Evolutionary conservation across 1,140 invertebrate genomes (phyloP).

Genomic region (Hyles euphorbiae): DNA sequence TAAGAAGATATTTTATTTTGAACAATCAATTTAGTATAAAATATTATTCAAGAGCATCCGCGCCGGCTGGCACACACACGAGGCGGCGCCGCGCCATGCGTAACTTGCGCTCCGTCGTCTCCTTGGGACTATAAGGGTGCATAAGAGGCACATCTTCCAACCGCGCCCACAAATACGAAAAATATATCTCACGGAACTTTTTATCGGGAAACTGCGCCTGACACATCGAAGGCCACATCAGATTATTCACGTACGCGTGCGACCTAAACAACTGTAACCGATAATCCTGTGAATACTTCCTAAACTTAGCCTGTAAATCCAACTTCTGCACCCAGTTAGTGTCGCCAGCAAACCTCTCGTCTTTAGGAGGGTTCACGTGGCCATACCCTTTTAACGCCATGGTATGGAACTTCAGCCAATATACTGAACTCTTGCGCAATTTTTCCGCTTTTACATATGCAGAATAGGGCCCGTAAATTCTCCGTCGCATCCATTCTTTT

Average conservation of each 20-base stretch:
- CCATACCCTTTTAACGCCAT: conserved; percentile 38
- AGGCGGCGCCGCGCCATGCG: conserved; percentile 38
- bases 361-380: conserved; percentile 37
- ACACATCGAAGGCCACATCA: conserved; percentile 60
- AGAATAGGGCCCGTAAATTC: conserved; percentile 47
- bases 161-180: conserved; percentile 50
- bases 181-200: conserved; percentile 62
- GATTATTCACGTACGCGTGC: conserved; percentile 50
- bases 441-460: conserved; percentile 31
- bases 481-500: conserved; percentile 59
- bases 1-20: background rate
- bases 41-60: conserved; percentile 23
- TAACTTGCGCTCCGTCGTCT: conserved; percentile 36
- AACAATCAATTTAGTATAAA: background rate
- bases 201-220: conserved; percentile 57
- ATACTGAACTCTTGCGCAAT: conserved; percentile 36
- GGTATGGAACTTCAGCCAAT: conserved; percentile 40
- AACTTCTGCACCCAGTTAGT: conserved; percentile 53
- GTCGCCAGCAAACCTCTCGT: conserved; percentile 31
- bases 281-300: conserved; percentile 40
- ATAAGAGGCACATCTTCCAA: conserved; percentile 51
- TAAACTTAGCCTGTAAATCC: conserved; percentile 48
- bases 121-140: conserved; percentile 53
- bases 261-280: conserved; percentile 44
- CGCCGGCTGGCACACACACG: conserved; percentile 37